Evolutionary conservation across 2,888 invertebrate genomes (phyloP), one percentile per base, ranked within the genome.

Genomic region (Spodoptera picta): DNA sequence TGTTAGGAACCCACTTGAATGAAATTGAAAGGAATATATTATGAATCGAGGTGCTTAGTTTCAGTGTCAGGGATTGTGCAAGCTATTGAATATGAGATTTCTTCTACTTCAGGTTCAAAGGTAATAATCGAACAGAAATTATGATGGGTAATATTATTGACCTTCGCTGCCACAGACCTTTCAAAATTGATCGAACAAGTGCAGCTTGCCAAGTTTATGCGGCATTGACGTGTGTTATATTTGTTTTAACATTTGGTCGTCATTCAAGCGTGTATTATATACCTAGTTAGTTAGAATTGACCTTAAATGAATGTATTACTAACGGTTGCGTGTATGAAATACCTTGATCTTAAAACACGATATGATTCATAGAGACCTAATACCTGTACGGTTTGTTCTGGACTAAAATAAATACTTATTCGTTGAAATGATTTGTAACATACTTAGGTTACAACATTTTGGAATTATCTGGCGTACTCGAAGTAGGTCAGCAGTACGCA

Each of bases 221-320:
- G 80, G 69, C 81, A 83, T 82, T 84, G 83, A 70, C 55, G 68
- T 59, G 65, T 74, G 60, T 73, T 79, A 74, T 78, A 79, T 75
- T 81, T 77, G 69, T 74, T 73, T 74, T 69, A 71, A 66, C 65
- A 70, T 71, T 77, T 70, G 71, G 61, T 70, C 70, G 52, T 71
- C 60, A 63, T 45, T 62, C 75, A 70, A 56, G 53, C 55, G 60
- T 60, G 54, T 56, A 50, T 58, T 64, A 43, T 45, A 50, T 49
- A 62, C 52, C 41, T 68, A 68, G 42, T 10, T 50, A 52, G 51
- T 65, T 62, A 65, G 57, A 66, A 67, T 64, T 72, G 65, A 73
- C 73, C 79, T 77, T 78, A 73, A 63, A 68, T 60, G 24, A 62
- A 63, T 69, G 59, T 65, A 42, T 45, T 48, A 58, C 48, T 69